Evolutionary conservation across 2,797 vertebrate species (phyloP).

Genomic region (Parauchenoglanis ngamensis): DNA sequence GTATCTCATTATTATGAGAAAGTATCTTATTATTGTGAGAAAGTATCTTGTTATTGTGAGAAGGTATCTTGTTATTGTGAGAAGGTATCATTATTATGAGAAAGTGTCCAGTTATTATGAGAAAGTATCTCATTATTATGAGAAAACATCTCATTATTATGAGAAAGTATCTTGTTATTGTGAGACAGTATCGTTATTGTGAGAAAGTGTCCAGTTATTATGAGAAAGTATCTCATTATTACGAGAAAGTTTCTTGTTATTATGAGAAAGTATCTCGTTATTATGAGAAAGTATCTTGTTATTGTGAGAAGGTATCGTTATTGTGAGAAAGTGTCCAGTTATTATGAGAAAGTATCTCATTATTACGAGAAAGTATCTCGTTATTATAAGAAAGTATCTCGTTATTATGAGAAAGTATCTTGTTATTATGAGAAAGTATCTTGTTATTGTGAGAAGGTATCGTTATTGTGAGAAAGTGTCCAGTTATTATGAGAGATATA

Average conservation of each 20-base stretch:
- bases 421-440: not conserved
- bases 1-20: not conserved
- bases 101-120: no score
- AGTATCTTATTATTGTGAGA: not conserved
- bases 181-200: not conserved
- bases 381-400: not conserved
- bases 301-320: no score
- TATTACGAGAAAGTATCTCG: not conserved
- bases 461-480: not conserved
- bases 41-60: not conserved
- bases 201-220: no score
- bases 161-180: no score
- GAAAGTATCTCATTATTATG: no score
- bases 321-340: not conserved
- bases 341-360: not conserved
- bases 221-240: no score
- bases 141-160: no score
- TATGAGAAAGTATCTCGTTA: not conserved
- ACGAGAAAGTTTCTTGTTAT: not conserved
- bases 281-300: no score
- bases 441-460: not conserved
- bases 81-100: not conserved
- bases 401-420: not conserved
- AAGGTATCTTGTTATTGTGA: not conserved
- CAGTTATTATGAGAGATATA: not conserved